These are phyloP conservation scores for Mythimna vitellina DNA, from an alignment of 2,888 invertebrate species.

Conservation along the genomic window DNA sequence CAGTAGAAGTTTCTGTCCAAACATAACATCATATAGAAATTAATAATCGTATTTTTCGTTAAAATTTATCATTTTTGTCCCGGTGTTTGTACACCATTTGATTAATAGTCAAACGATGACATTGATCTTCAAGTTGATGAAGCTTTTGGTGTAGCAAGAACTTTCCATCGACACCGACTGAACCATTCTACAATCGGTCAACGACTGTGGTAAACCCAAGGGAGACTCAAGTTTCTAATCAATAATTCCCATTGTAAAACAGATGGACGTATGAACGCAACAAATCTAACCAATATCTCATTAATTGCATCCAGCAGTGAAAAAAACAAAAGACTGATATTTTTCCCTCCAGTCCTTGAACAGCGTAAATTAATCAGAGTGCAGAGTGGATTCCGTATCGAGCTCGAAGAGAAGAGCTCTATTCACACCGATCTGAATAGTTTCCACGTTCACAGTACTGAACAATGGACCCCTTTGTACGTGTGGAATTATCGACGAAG, in stretches of 20 bases:
- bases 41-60: no score
- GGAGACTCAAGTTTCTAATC: neutral
- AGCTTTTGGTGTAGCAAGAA: neutral
- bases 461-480: slow-evolving; percentile 60
- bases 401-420: slow-evolving; percentile 29
- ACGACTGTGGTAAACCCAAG: neutral
- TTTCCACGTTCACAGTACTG: slow-evolving; percentile 59
- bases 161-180: neutral
- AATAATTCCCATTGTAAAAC: neutral
- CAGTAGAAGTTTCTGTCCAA: no score
- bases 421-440: slow-evolving; percentile 62
- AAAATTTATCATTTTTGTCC: no score
- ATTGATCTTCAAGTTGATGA: no score
- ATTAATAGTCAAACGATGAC: no score
- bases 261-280: neutral
- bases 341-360: slow-evolving; percentile 11
- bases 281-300: slow-evolving; percentile 1
- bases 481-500: slow-evolving; percentile 55
- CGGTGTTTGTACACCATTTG: no score
- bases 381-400: slow-evolving; percentile 44
- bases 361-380: slow-evolving; percentile 57
- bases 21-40: no score
- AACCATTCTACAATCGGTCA: neutral
- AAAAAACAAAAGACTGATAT: slow-evolving; percentile 14
- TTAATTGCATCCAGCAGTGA: neutral